Base-by-base conservation (phyloP, 2,888 invertebrate genomes). In the Platycheirus albimanus region DNA sequence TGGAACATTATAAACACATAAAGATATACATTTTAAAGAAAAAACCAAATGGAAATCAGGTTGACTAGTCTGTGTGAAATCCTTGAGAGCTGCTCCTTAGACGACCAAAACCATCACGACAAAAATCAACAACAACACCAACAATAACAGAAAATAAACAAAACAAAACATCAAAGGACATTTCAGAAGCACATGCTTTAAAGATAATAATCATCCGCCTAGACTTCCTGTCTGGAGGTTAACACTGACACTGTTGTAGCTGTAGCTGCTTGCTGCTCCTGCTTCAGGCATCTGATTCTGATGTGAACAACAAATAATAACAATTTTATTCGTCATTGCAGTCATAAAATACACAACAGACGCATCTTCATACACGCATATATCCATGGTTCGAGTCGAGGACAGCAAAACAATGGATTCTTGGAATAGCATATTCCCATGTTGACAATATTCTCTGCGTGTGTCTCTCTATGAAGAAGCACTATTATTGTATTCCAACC, bases 151-250 rank as follows among this genome's bases (percentile, higher is more conserved):
- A n/a, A n/a, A n/a, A n/a, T n/a, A 19, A n/a, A 13, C 8, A 54
- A 36, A 8, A 52, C 6, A 54, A 36, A 41, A 64, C n/a, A n/a
- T n/a, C n/a, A 64, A 56, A 77, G 67, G 67, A 74, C 74, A 74
- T 74, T n/a, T n/a, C 74, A 63, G 63, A 74, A 56, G 75, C 69
- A 56, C 56, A 64, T 45, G 30, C 54, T 47, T 41, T 24, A 47
- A 52, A 77, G 66, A 72, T 77, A 72, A 76, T 72, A 72, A 76
- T 72, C 64, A 81, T 63, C 69, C 20, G 20, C 45, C 20, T 58
- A 66, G 76, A 77, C 77, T 81, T 81, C 76, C 81, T 81, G 81
- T 77, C 81, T 81, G 67, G 61, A 47, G 69, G 58, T 69, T 63
- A 63, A 30, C 54, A 47, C 52, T 52, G 58, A 24, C 24, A 4